phyloP scores from a whole-genome alignment of 2,797 vertebrate species.

The Malurus splendens region DNA sequence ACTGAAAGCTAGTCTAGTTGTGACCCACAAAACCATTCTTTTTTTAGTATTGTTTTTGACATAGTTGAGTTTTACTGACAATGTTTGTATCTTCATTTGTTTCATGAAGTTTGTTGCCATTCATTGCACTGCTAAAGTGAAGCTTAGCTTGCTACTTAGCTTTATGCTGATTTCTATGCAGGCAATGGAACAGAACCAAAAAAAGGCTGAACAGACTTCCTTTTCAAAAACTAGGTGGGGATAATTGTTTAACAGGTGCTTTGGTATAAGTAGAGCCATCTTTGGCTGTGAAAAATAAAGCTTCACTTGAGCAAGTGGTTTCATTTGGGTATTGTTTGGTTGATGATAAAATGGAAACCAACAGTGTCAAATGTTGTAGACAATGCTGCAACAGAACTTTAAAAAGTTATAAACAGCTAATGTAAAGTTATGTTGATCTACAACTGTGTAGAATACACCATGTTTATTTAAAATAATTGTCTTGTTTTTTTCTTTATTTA shows the following conservation, averaged over 20 bases:
- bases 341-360: conserved; percentile 54
- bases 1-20: conserved; percentile 76
- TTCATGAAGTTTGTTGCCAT: conserved; percentile 75
- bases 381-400: conserved; percentile 62
- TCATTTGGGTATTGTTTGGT: conserved; percentile 39
- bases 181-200: conserved; percentile 70
- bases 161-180: conserved; percentile 65
- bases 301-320: conserved; percentile 64
- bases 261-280: conserved; percentile 69
- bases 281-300: conserved; percentile 67
- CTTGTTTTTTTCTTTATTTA: conserved; percentile 68
- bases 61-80: conserved; percentile 52
- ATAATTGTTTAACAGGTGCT: conserved; percentile 66
- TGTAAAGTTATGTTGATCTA: conserved; percentile 57
- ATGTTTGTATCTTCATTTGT: conserved; percentile 54
- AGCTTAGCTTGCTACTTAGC: conserved; percentile 66
- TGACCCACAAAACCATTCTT: conserved; percentile 71
- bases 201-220: conserved; percentile 75
- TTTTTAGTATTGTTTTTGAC: background rate
- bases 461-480: conserved; percentile 78
- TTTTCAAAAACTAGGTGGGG: conserved; percentile 61
- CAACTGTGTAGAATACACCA: conserved; percentile 60
- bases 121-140: conserved; percentile 70
- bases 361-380: conserved; percentile 54
- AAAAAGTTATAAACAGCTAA: conserved; percentile 52